These are phyloP conservation scores for Drosophila carrolli DNA, from an alignment of 1,140 invertebrate genomes.

Conservation along the genomic window DNA sequence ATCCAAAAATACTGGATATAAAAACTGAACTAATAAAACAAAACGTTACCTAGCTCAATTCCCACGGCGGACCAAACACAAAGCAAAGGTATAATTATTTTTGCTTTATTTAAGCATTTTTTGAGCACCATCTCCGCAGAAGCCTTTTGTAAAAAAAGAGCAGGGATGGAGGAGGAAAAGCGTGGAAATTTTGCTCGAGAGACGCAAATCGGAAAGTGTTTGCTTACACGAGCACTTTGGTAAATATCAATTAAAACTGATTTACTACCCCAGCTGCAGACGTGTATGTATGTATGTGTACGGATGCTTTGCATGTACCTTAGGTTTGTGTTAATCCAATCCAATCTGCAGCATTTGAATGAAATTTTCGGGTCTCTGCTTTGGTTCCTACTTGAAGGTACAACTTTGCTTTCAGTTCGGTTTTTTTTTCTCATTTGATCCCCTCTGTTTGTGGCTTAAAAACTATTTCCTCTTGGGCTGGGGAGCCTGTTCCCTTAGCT, in stretches of 20 bases:
- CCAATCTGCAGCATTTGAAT: constrained; percentile 52
- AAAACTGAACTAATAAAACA: constrained; percentile 16
- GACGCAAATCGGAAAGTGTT: constrained; percentile 74
- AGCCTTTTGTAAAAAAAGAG: constrained; percentile 18
- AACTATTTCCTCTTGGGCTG: constrained; percentile 27
- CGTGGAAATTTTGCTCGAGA: constrained; percentile 56
- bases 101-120: constrained; percentile 35
- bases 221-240: constrained; percentile 80
- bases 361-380: constrained; percentile 60
- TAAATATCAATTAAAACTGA: constrained; percentile 83
- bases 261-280: constrained; percentile 49
- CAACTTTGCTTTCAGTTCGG: constrained; percentile 24
- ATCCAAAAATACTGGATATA: background rate
- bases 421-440: constrained; percentile 5
- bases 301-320: constrained; percentile 32
- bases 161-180: constrained; percentile 6
- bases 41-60: constrained; percentile 23
- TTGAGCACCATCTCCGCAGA: background rate
- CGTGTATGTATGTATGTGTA: constrained; percentile 13
- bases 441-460: constrained; percentile 16
- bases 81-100: constrained; percentile 39
- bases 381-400: constrained; percentile 53
- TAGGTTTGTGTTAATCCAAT: constrained; percentile 59
- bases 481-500: constrained; percentile 21
- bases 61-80: constrained; percentile 9